A percentile compares a stretch with the other conserved stretches of the same genome.
These are phyloP conservation scores for Neocloeon triangulifer DNA, from an alignment of 1,140 invertebrate genomes.

Conservation along the genomic window DNA sequence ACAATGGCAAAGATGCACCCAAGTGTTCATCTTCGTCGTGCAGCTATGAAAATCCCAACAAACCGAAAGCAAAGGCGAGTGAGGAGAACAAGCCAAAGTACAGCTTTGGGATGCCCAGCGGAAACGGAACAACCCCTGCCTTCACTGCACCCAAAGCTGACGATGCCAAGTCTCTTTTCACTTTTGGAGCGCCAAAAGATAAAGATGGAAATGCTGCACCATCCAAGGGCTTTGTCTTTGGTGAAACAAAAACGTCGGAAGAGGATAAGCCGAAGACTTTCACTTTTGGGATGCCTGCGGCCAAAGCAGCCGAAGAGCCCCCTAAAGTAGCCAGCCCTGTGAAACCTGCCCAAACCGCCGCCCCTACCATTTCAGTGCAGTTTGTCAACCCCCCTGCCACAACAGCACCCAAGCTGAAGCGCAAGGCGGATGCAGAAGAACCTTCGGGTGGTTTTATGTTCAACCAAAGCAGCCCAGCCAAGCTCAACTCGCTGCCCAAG, in stretches of 20 bases:
- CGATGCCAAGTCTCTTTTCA: conserved; percentile 18
- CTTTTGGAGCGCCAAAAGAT: conserved; percentile 16
- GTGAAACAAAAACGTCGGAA: conserved; percentile 13
- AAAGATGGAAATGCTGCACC: conserved; percentile 8
- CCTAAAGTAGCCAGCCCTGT: too few relatives aligned
- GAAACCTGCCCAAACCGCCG: too few relatives aligned
- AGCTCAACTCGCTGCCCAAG: too few relatives aligned
- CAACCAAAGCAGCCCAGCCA: too few relatives aligned
- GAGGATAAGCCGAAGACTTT: conserved; percentile 11
- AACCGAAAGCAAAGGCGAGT: conserved; percentile 10
- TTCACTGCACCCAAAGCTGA: conserved; percentile 11
- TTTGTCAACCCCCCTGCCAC: too few relatives aligned
- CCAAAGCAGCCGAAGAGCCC: too few relatives aligned
- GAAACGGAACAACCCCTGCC: conserved; percentile 13
- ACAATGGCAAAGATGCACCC: conserved; percentile 23
- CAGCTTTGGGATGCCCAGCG: conserved; percentile 13
- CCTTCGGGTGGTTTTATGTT: too few relatives aligned
- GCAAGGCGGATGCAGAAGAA: too few relatives aligned
- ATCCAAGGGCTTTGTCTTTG: conserved; percentile 19
- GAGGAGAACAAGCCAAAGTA: conserved; percentile 15
- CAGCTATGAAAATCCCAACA: conserved; percentile 20
- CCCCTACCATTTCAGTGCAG: too few relatives aligned
- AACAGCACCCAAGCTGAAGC: too few relatives aligned
- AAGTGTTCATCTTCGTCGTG: conserved; percentile 37
- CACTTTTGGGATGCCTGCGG: conserved; percentile 16